Percentiles rank a stretch among this genome's conserved stretches.
These are phyloP conservation scores for Halcyon senegalensis DNA, from an alignment of 2,113 vertebrate species.

Conservation along the genomic window DNA sequence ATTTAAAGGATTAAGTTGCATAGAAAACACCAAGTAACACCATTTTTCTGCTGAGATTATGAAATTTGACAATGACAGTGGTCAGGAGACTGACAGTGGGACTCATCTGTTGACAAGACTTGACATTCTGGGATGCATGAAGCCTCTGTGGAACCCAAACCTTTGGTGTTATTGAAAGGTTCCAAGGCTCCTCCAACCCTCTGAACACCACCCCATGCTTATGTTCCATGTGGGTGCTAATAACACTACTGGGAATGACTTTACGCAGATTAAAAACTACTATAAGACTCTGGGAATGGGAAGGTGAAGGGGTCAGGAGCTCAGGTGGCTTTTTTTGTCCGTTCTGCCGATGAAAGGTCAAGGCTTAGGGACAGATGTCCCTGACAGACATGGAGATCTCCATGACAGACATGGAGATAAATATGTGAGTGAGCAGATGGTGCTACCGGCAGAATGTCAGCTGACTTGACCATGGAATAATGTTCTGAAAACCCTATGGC, in stretches of 20 bases:
- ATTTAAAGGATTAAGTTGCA: not conserved
- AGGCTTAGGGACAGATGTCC: conserved; percentile 27
- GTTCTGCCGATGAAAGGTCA: conserved; percentile 41
- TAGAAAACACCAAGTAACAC: not conserved
- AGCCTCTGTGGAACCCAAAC: not conserved
- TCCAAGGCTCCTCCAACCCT: not conserved
- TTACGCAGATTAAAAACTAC: conserved; percentile 26
- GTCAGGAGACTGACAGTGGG: not conserved
- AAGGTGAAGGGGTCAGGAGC: conserved; percentile 49
- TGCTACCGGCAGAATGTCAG: conserved; percentile 1
- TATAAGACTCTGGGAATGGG: not conserved
- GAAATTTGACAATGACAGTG: not conserved
- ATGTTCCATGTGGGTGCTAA: not conserved
- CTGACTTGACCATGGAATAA: conserved; percentile 42
- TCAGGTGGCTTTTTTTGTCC: conserved; percentile 55
- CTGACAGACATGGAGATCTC: conserved; percentile 12
- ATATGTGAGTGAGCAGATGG: conserved; percentile 46
- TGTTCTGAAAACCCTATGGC: not conserved
- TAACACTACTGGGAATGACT: not conserved
- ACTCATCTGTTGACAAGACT: conserved; percentile 1
- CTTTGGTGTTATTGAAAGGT: not conserved
- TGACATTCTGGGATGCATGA: not conserved
- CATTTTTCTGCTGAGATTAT: not conserved
- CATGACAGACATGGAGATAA: conserved; percentile 32
- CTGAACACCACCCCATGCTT: not conserved